Percentiles rank a stretch among this genome's conserved stretches.
These are phyloP conservation scores for Nycticorax nycticorax DNA, from an alignment of 2,113 vertebrate species.

Conservation along the genomic window DNA sequence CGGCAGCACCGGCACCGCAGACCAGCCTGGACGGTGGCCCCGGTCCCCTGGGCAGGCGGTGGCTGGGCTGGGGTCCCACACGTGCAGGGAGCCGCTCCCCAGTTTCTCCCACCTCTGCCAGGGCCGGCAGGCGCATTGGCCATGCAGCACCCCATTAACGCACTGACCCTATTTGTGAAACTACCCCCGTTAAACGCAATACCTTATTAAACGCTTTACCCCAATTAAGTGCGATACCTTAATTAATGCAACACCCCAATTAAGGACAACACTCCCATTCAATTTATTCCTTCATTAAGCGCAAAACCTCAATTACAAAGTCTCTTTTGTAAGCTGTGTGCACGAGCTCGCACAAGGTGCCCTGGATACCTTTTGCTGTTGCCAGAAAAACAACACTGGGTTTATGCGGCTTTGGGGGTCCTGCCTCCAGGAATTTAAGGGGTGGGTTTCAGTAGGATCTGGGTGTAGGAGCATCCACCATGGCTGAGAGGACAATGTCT, in stretches of 20 bases:
- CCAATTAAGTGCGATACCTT: conserved; percentile 41
- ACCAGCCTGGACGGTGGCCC: neutral
- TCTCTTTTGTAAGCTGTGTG: conserved; percentile 23
- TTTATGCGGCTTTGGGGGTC: neutral
- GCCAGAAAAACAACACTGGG: neutral
- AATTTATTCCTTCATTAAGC: conserved; percentile 69
- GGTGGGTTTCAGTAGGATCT: neutral
- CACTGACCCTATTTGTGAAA: conserved; percentile 17
- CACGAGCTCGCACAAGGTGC: neutral
- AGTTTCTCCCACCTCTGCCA: neutral
- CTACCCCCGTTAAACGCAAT: conserved; percentile 1
- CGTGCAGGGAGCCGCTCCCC: rapidly evolving
- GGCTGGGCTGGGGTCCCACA: neutral
- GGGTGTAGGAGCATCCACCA: neutral
- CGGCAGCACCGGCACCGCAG: rapidly evolving
- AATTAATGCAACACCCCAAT: conserved; percentile 66
- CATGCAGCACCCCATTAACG: neutral
- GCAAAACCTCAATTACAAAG: conserved; percentile 62
- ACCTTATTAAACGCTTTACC: conserved; percentile 41
- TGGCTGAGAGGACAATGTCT: neutral
- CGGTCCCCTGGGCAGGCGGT: neutral
- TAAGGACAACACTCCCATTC: conserved; percentile 63
- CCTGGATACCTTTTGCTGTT: conserved; percentile 9
- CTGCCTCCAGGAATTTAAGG: neutral
- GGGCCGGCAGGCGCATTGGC: neutral